These are phyloP conservation scores for Liolophura sinensis DNA, from an alignment of 1,140 invertebrate genomes.

Conservation along the genomic window DNA sequence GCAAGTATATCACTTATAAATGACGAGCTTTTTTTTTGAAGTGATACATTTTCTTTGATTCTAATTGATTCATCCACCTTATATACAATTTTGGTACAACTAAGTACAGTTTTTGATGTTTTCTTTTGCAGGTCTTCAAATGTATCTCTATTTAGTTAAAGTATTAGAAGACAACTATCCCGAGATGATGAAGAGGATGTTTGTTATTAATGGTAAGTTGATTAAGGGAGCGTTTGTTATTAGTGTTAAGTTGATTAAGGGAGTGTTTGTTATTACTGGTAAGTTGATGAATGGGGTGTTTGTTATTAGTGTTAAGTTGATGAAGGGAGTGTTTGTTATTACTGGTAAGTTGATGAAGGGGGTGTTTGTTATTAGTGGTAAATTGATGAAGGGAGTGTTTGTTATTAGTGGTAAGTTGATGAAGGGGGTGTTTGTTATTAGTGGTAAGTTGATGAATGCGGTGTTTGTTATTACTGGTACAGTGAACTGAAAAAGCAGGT, in stretches of 20 bases:
- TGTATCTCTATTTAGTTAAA: constrained; percentile 78
- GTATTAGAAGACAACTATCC: constrained; percentile 69
- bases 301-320: neutral
- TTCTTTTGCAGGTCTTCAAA: constrained; percentile 68
- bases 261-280: too few relatives aligned
- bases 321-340: constrained; percentile 74
- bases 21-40: neutral
- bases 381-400: constrained; percentile 3
- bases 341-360: constrained; percentile 75
- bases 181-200: constrained; percentile 81
- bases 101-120: neutral
- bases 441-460: too few relatives aligned
- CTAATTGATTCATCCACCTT: too few relatives aligned
- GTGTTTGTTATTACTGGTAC: too few relatives aligned
- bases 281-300: constrained; percentile 69
- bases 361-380: constrained; percentile 79
- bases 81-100: too few relatives aligned
- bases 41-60: too few relatives aligned
- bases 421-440: neutral
- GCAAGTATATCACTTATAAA: too few relatives aligned
- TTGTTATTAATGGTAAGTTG: constrained; percentile 73
- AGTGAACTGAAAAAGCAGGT: constrained; percentile 80
- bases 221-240: neutral
- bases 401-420: neutral
- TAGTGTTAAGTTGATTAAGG: neutral